phyloP scores from a whole-genome alignment of 2,113 vertebrate species.

The Nibea coibor region DNA sequence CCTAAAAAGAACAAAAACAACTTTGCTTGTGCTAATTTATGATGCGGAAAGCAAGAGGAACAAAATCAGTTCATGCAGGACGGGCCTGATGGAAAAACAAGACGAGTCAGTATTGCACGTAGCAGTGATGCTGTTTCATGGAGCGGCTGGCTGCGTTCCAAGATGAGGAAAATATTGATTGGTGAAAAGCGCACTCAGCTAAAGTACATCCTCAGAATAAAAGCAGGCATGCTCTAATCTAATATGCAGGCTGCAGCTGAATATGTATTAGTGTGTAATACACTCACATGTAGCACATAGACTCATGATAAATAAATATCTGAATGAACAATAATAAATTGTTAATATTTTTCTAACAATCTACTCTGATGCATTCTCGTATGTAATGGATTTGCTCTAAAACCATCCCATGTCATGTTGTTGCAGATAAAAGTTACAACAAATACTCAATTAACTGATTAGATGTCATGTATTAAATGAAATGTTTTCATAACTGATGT shows the following conservation, averaged over 20 bases:
- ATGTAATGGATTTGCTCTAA: background rate
- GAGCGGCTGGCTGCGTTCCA: constrained; percentile 15
- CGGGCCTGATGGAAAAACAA: too few species aligned
- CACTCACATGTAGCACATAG: background rate
- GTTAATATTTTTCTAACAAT: background rate
- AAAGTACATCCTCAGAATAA: constrained; percentile 14
- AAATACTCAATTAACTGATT: too few species aligned
- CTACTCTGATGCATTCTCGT: background rate
- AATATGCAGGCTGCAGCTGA: background rate
- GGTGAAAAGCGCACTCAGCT: background rate
- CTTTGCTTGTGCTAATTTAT: background rate
- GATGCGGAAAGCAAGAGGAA: background rate
- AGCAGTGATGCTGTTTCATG: background rate
- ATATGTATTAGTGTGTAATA: background rate
- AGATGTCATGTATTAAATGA: too few species aligned
- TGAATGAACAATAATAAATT: background rate
- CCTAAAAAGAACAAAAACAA: too few species aligned
- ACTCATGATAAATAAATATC: background rate
- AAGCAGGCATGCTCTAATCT: constrained; percentile 2
- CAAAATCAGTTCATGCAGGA: too few species aligned
- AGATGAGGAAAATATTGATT: constrained; percentile 19
- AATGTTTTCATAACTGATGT: too few species aligned
- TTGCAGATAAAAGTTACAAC: background rate
- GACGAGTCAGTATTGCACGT: background rate
- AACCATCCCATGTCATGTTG: background rate